A percentile compares a stretch with the other conserved stretches of the same genome.
Conservation (phyloP, 2,888 invertebrate genomes). For the Conus canariensis region DNA sequence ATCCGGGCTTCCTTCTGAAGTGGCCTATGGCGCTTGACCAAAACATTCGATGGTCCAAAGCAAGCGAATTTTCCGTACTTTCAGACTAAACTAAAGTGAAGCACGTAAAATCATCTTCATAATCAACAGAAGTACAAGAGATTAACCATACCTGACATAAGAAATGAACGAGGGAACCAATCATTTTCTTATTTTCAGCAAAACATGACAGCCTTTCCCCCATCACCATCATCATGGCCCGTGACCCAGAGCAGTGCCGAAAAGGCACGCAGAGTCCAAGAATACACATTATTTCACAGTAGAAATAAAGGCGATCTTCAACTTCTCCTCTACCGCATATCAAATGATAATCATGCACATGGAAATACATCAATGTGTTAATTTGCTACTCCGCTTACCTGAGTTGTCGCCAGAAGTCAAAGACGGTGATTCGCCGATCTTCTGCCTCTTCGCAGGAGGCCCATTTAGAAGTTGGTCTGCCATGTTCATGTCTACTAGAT, state of each 20-base stretch:
- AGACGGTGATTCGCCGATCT: slow-evolving; percentile 82
- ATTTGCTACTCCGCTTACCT: slow-evolving; percentile 59
- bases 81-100: too few species aligned
- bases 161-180: not conserved
- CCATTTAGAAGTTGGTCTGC: slow-evolving; percentile 96
- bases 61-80: too few species aligned
- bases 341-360: too few species aligned
- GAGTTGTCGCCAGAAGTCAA: slow-evolving; percentile 67
- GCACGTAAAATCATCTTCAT: too few species aligned
- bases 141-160: not conserved
- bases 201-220: not conserved
- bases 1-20: not conserved
- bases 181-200: not conserved
- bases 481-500: slow-evolving; percentile 82
- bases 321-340: not conserved
- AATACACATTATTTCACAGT: not conserved
- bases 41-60: not conserved
- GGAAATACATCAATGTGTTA: not conserved
- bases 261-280: not conserved
- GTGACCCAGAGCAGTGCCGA: not conserved
- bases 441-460: slow-evolving; percentile 97
- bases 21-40: not conserved
- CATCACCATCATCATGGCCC: not conserved
- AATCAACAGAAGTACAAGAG: too few species aligned
- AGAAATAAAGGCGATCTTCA: not conserved